Conservation (phyloP, 2,113 vertebrate species). For the Chlamydotis undulata region DNA sequence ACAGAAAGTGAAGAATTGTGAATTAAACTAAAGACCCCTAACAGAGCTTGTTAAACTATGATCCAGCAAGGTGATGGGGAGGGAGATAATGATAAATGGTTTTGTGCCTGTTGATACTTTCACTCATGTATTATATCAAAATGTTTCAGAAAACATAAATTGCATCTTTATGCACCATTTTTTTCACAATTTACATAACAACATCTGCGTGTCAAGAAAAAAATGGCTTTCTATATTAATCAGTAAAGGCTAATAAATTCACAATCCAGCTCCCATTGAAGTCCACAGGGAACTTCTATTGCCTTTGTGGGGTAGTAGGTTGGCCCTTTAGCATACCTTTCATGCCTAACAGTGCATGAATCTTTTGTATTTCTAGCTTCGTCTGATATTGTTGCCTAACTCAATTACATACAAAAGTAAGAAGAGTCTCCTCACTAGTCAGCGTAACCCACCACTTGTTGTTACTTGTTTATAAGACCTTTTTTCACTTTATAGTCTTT, state of each 20-base stretch:
- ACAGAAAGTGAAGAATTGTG: constrained; percentile 45
- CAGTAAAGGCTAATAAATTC: constrained; percentile 42
- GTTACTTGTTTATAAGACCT: constrained; percentile 63
- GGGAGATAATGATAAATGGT: background rate
- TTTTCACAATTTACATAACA: background rate
- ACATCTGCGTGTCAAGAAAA: background rate
- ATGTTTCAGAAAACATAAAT: constrained; percentile 2
- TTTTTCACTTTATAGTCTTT: constrained; percentile 70
- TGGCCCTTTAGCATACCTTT: constrained; percentile 52
- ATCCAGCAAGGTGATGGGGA: background rate
- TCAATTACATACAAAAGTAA: constrained; percentile 21
- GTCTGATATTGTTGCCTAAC: constrained; percentile 57
- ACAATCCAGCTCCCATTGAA: background rate
- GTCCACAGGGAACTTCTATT: background rate
- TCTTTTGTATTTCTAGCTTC: constrained; percentile 62
- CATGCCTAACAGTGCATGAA: constrained; percentile 59
- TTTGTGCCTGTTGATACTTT: background rate
- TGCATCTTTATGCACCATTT: background rate
- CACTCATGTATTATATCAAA: background rate
- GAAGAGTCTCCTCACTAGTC: constrained; percentile 4
- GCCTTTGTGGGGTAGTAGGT: constrained; percentile 29
- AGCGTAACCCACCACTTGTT: constrained; percentile 36
- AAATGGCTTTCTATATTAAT: constrained; percentile 22
- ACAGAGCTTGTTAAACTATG: constrained; percentile 33
- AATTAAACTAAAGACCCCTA: constrained; percentile 34